Evolutionary conservation across 2,888 invertebrate species (phyloP), one percentile per base, ranked within the genome.

Genomic region (Metallyticus violacea): DNA sequence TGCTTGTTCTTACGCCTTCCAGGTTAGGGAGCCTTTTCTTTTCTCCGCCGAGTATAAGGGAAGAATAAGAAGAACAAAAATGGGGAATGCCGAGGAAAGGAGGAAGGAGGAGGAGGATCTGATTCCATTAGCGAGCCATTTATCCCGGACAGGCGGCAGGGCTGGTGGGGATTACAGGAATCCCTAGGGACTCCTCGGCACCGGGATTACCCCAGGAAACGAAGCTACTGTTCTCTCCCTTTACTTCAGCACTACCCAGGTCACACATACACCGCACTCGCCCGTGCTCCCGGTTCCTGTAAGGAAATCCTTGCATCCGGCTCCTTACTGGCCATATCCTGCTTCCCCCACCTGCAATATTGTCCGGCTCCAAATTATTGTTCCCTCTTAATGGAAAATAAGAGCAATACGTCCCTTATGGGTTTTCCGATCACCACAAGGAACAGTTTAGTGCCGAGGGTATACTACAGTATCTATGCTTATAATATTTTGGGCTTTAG

Each of bases 41-140:
- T 62, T 15, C 40, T 22, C 40, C 22, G 40, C 22, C 22, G 40
- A 9, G 40, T 40, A 9, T 40, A 40, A 40, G 40, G 40, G 40
- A 62, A 22, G n/a, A n/a, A n/a, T n/a, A 62, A 40, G 40, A 40
- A 40, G 40, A 40, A 40, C 40, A 40, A 40, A 40, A 40, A 62
- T 62, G 40, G 40, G 22, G 40, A 62, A 62, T 62, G 40, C 40
- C 40, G 81, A 30, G 40, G 81, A 25, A 25, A 76, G 26, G 62
- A 76, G 26, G 28, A 7, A 7, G 81, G 81, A 2, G 62, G 7
- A 27, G 83, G 83, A 77, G 79, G 84, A 86, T 86, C 86, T 84
- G 86, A 86, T 86, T 86, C 86, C 86, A 86, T 86, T 86, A 86
- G 86, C 86, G 79, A 62, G 76, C 86, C 82, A 86, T 86, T 86